phyloP scores from a whole-genome alignment of 2,888 invertebrate species.

The Tetragonula carbonaria region DNA sequence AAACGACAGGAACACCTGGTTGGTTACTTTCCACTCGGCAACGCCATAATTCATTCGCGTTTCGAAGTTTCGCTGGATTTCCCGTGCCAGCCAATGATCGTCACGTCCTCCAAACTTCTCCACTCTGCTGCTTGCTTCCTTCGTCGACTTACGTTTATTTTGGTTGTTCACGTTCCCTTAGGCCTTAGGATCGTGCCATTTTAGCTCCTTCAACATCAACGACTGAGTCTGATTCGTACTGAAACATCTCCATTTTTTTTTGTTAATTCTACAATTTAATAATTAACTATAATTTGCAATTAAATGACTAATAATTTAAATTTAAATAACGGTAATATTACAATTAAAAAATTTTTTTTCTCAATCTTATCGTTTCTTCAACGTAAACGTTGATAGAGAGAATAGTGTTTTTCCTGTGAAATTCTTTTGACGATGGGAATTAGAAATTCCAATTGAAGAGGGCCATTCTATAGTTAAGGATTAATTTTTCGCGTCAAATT shows the following conservation, averaged over 20 bases:
- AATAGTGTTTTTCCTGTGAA: not conserved
- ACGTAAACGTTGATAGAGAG: not conserved
- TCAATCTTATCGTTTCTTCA: not conserved
- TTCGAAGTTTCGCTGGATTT: slow-evolving; percentile 33
- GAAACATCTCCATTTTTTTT: not conserved
- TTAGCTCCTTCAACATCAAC: slow-evolving; percentile 28
- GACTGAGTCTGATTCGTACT: not conserved
- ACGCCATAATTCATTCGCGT: slow-evolving; percentile 38
- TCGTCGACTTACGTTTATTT: slow-evolving; percentile 32
- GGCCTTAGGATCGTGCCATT: not conserved
- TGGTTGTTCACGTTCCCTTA: slow-evolving; percentile 30
- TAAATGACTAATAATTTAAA: too few relatives aligned
- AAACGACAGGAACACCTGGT: not conserved
- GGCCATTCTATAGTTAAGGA: not conserved
- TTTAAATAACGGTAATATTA: too few relatives aligned
- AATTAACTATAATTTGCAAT: too few relatives aligned
- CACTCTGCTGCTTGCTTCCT: slow-evolving; percentile 32
- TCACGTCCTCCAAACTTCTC: slow-evolving; percentile 36
- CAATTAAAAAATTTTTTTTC: too few relatives aligned
- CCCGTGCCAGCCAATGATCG: slow-evolving; percentile 29
- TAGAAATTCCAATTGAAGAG: not conserved
- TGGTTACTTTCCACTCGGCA: not conserved
- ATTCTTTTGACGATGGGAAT: not conserved
- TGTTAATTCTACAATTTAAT: too few relatives aligned
- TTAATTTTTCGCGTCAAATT: not conserved